Conservation (phyloP, 2,888 invertebrate species). For the Caenorhabditis sp. region DNA sequence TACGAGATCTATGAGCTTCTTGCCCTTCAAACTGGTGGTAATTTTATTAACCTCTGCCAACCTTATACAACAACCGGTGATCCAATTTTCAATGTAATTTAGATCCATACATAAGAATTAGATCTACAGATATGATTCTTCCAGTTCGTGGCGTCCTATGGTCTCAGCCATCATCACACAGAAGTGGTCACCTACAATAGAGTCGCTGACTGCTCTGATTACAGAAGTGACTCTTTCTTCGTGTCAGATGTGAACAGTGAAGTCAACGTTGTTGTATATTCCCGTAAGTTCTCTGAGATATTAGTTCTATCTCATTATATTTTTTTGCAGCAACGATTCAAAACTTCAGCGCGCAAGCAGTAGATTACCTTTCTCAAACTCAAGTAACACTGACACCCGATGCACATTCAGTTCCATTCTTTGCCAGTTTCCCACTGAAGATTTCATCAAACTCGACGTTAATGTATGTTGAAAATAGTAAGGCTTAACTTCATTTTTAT, state of each 20-base stretch:
- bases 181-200: conserved; percentile 31
- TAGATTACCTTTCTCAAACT: not conserved
- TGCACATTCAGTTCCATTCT: conserved; percentile 35
- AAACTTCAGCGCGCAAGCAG: conserved; percentile 14
- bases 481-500: too few relatives aligned
- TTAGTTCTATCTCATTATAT: too few relatives aligned
- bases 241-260: conserved; percentile 17
- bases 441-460: conserved; percentile 7
- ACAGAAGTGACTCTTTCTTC: conserved; percentile 10
- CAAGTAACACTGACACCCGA: conserved; percentile 17
- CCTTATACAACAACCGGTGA: conserved; percentile 26
- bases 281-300: conserved; percentile 24
- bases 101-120: not conserved
- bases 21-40: conserved; percentile 44
- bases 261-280: conserved; percentile 21
- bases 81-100: conserved; percentile 38
- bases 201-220: conserved; percentile 12
- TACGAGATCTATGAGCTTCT: conserved; percentile 27
- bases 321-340: conserved; percentile 21
- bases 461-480: not conserved
- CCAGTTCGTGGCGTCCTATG: conserved; percentile 46
- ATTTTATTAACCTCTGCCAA: conserved; percentile 43
- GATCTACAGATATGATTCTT: too few relatives aligned
- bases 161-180: conserved; percentile 45
- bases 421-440: conserved; percentile 35